Evolutionary conservation across 2,113 vertebrate genomes (phyloP).

Genomic region (Bungarus multicinctus): DNA sequence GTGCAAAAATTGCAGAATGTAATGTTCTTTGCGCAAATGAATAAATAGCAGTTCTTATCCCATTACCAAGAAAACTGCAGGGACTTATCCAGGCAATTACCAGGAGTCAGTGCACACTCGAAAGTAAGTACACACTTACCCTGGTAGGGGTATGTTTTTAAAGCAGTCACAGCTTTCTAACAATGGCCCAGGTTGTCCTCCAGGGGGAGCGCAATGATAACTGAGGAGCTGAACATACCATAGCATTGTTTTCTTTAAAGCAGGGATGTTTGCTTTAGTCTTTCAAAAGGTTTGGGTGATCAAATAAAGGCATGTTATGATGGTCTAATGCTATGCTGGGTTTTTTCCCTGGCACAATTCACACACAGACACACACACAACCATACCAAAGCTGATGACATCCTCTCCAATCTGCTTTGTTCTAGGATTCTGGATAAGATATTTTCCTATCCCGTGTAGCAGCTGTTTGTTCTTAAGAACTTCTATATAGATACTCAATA

Average conservation of each 20-base stretch:
- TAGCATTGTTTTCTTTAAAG: not conserved
- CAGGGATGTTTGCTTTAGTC: not conserved
- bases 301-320: not conserved
- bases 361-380: not conserved
- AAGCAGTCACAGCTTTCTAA: not conserved
- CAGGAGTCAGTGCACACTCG: not conserved
- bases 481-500: not conserved
- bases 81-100: not conserved
- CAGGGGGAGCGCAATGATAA: slow-evolving; percentile 1
- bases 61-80: not conserved
- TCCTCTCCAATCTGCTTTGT: not conserved
- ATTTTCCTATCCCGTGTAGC: not conserved
- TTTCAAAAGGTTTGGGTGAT: not conserved
- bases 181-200: not conserved
- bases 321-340: not conserved
- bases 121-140: not conserved
- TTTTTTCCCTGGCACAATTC: not conserved
- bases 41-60: not conserved
- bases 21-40: not conserved
- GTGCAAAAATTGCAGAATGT: not conserved
- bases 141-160: not conserved
- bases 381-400: not conserved
- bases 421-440: not conserved
- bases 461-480: not conserved
- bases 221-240: not conserved